These are phyloP conservation scores for Caligus rogercresseyi DNA, from an alignment of 1,140 invertebrate genomes.

Conservation along the genomic window DNA sequence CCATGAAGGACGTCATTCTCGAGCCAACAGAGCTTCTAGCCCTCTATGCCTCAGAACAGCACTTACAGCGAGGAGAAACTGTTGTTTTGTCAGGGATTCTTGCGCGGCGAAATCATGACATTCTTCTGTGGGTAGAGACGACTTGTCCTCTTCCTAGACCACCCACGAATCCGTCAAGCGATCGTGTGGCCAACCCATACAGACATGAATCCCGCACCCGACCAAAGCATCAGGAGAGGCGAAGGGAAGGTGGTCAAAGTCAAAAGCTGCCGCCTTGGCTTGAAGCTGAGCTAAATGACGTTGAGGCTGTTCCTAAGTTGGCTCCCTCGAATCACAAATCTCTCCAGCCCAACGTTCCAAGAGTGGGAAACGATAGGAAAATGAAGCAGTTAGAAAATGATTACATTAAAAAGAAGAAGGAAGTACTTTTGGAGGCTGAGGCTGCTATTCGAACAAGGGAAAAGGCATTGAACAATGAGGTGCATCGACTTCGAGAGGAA, in stretches of 20 bases:
- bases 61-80: slow-evolving; percentile 37
- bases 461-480: slow-evolving; percentile 22
- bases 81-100: slow-evolving; percentile 36
- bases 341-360: neutral
- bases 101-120: slow-evolving; percentile 38
- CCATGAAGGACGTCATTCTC: slow-evolving; percentile 31
- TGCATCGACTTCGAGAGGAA: slow-evolving; percentile 21
- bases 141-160: slow-evolving; percentile 36
- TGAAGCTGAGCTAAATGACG: slow-evolving; percentile 30
- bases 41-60: slow-evolving; percentile 39
- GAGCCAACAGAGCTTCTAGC: slow-evolving; percentile 36
- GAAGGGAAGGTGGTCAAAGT: slow-evolving; percentile 10
- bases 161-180: slow-evolving; percentile 1
- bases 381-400: neutral
- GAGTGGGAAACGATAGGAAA: neutral
- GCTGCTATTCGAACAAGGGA: slow-evolving; percentile 20
- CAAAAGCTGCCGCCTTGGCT: slow-evolving; percentile 29
- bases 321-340: too few relatives aligned
- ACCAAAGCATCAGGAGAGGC: slow-evolving; percentile 18
- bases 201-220: neutral
- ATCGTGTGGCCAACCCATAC: neutral
- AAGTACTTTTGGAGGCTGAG: neutral
- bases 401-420: slow-evolving; percentile 2
- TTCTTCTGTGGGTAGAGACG: slow-evolving; percentile 43
- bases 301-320: slow-evolving; percentile 20